Percentiles rank a stretch among this genome's conserved stretches.
Evolutionary conservation across 2,113 vertebrate genomes (phyloP).

Genomic region (Marmota flaviventris): DNA sequence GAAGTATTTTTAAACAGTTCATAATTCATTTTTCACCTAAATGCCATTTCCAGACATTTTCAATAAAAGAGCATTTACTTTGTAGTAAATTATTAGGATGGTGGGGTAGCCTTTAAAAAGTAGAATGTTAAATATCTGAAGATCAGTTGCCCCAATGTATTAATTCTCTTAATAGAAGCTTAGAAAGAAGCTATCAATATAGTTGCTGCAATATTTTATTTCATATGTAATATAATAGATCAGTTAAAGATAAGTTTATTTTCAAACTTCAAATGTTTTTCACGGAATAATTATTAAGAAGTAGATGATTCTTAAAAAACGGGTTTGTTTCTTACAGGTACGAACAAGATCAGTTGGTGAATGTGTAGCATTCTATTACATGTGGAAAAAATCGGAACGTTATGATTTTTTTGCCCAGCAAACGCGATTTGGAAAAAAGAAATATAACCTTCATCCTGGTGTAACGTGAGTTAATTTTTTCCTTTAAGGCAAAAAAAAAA

Average conservation of each 20-base stretch:
- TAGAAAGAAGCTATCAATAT: conserved; percentile 19
- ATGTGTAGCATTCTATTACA: conserved; percentile 99
- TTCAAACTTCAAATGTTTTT: conserved; percentile 12
- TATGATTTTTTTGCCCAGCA: conserved; percentile 99
- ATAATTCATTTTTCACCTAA: not conserved
- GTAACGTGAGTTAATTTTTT: conserved; percentile 93
- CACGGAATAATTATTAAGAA: conserved; percentile 7
- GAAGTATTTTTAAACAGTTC: not conserved
- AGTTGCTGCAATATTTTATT: not conserved
- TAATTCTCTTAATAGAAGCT: not conserved
- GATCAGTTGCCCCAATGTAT: not conserved
- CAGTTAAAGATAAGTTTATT: not conserved
- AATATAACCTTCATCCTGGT: conserved; percentile 97
- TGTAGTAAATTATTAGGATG: not conserved
- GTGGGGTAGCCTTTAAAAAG: not conserved
- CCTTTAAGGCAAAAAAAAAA: not conserved
- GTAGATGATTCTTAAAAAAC: conserved; percentile 61
- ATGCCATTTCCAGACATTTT: not conserved
- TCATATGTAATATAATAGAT: not conserved
- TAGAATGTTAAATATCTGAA: not conserved
- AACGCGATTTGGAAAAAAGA: conserved; percentile 98
- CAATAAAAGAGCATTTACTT: not conserved
- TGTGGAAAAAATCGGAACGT: conserved; percentile 99
- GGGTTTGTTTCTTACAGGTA: conserved; percentile 89
- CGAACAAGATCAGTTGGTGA: conserved; percentile 98